Evolutionary conservation across 53 echinoderm and acorn worm species (phyloP).

Genomic region (Hippasteria phrygiana): DNA sequence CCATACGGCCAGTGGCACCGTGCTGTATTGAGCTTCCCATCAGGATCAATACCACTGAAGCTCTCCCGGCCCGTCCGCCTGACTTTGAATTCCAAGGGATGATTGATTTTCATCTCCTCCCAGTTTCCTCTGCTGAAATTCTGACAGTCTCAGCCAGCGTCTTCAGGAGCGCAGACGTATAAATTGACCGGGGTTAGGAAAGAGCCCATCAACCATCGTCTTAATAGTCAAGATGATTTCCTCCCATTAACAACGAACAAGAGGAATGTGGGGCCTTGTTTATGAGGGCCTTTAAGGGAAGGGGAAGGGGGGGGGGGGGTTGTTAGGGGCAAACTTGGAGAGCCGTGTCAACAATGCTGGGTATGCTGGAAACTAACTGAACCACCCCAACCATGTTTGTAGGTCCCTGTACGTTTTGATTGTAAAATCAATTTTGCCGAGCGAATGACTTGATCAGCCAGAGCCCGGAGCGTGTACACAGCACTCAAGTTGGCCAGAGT

Average conservation of each 20-base stretch:
- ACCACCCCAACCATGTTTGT: neutral
- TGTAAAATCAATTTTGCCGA: conserved; percentile 43
- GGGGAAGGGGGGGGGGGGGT: neutral
- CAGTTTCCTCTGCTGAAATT: neutral
- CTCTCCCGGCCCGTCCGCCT: neutral
- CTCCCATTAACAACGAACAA: neutral
- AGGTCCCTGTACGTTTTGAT: conserved; percentile 11
- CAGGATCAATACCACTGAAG: conserved; percentile 51
- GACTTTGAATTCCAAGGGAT: conserved; percentile 20
- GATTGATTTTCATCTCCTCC: conserved; percentile 43
- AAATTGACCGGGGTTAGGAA: conserved; percentile 9
- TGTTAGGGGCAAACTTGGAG: neutral
- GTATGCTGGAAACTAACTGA: neutral
- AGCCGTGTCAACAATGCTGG: conserved; percentile 7
- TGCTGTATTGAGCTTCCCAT: conserved; percentile 41
- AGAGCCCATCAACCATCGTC: neutral
- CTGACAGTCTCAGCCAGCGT: neutral
- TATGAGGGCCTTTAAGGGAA: neutral
- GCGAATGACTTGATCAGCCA: conserved; percentile 23
- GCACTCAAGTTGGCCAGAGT: conserved; percentile 11
- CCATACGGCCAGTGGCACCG: conserved; percentile 19
- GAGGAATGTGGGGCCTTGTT: neutral
- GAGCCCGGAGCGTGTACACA: neutral
- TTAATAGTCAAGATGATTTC: conserved; percentile 1
- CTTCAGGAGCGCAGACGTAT: neutral